phyloP scores from a whole-genome alignment of 2,113 vertebrate species.

The Heptranchias perlo region DNA sequence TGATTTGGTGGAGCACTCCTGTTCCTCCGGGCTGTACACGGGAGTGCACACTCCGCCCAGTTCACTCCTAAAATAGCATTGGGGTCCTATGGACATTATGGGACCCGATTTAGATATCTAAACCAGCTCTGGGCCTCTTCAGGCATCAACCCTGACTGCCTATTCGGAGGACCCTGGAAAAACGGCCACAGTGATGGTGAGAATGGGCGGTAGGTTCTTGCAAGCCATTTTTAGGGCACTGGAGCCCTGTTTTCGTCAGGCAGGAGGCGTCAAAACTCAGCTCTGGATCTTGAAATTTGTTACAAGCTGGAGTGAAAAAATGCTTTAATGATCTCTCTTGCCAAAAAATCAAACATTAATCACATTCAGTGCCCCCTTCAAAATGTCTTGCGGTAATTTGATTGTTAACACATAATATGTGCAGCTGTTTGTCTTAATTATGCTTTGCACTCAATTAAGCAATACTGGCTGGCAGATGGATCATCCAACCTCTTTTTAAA shows the following conservation, averaged over 20 bases:
- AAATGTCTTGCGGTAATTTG: conserved; percentile 8
- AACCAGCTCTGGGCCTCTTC: neutral
- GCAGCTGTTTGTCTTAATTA: conserved; percentile 37
- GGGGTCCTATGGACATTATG: too few species aligned
- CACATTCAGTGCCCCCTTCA: conserved; percentile 11
- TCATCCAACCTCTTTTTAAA: neutral
- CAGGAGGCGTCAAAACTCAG: neutral
- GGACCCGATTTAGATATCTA: neutral
- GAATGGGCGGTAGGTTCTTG: neutral
- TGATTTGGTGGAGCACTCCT: too few species aligned
- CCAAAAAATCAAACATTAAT: conserved; percentile 19
- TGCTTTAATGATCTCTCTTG: neutral
- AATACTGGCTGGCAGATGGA: conserved; percentile 24
- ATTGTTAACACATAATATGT: conserved; percentile 25
- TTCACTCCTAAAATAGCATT: neutral
- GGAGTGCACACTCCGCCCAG: neutral
- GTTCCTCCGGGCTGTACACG: neutral
- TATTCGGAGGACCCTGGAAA: neutral
- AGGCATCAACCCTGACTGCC: neutral
- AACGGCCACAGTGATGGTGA: neutral
- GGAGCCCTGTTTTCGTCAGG: neutral
- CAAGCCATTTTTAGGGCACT: neutral
- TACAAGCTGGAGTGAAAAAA: conserved; percentile 19
- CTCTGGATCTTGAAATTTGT: neutral
- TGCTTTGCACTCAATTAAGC: conserved; percentile 26